These are phyloP conservation scores for Choristoneura fumiferana DNA, from an alignment of 1,140 invertebrate genomes.

Conservation along the genomic window DNA sequence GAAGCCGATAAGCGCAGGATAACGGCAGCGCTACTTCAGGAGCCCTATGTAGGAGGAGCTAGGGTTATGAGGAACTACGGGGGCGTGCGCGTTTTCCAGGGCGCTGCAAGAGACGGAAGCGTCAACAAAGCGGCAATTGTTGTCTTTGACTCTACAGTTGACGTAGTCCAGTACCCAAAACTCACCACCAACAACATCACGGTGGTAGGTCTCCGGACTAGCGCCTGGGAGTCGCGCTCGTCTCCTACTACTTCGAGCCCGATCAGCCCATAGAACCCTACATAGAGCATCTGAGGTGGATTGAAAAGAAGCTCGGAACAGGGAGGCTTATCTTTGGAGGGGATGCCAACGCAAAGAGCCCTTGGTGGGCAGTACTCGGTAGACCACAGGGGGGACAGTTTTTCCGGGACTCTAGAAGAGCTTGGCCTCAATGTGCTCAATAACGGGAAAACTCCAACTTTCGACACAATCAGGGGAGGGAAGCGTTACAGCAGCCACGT, in stretches of 20 bases:
- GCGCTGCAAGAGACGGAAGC: background rate
- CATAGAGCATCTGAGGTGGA: constrained; percentile 12
- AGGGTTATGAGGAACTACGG: background rate
- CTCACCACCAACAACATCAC: constrained; percentile 20
- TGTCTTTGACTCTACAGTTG: constrained; percentile 17
- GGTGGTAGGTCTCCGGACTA: background rate
- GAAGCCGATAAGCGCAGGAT: background rate
- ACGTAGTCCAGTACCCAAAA: constrained; percentile 12
- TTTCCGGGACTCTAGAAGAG: background rate
- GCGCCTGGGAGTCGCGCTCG: constrained; percentile 10
- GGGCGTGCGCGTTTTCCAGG: constrained; percentile 21
- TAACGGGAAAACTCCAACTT: constrained; percentile 21
- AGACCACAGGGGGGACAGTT: constrained; percentile 6
- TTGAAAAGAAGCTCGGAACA: background rate
- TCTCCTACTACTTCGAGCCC: constrained; percentile 14
- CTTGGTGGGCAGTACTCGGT: constrained; percentile 18
- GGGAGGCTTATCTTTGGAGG: constrained; percentile 6
- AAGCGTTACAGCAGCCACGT: constrained; percentile 22
- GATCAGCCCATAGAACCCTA: constrained; percentile 12
- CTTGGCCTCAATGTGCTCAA: constrained; percentile 20
- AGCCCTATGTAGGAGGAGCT: constrained; percentile 19
- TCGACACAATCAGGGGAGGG: constrained; percentile 19
- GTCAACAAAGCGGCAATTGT: constrained; percentile 23
- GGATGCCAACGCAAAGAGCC: constrained; percentile 23
- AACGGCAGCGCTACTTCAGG: constrained; percentile 15